Percentiles rank a stretch among this genome's conserved stretches.
Conservation (phyloP, 2,888 invertebrate genomes). For the Operophtera brumata region DNA sequence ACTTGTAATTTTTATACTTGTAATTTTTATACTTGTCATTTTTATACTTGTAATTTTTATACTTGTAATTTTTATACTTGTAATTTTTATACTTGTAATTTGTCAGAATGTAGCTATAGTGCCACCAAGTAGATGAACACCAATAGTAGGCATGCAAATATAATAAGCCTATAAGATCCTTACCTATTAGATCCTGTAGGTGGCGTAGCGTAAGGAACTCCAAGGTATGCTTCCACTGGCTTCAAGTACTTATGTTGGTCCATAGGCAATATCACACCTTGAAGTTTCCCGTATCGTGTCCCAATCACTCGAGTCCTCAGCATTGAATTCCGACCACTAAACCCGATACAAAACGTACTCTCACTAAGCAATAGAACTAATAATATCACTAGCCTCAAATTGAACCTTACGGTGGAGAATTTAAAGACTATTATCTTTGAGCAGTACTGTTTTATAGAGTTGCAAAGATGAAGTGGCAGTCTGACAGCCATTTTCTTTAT, state of each 20-base stretch:
- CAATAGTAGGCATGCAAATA: no score
- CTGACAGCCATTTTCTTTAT: constrained; percentile 72
- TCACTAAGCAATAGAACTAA: constrained; percentile 60
- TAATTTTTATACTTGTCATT: no score
- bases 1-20: no score
- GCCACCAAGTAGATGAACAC: no score
- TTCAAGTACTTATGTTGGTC: constrained; percentile 88
- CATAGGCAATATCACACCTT: constrained; percentile 90
- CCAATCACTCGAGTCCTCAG: constrained; percentile 89
- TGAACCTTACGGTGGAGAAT: constrained; percentile 32
- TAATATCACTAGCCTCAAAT: constrained; percentile 55
- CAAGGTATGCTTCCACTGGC: constrained; percentile 90
- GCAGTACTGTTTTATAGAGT: constrained; percentile 73
- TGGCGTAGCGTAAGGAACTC: constrained; percentile 93
- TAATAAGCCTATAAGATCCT: no score
- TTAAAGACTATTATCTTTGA: constrained; percentile 35
- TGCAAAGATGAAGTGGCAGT: constrained; percentile 74
- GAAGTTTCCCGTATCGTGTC: constrained; percentile 91
- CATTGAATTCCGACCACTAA: constrained; percentile 82
- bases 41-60: no score
- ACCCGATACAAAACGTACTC: constrained; percentile 64
- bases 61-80: no score
- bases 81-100: no score
- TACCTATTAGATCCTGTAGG: constrained; percentile 90
- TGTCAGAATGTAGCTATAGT: no score